These are phyloP conservation scores for Scarus forsteni DNA, from an alignment of 2,797 vertebrate genomes.

Conservation along the genomic window DNA sequence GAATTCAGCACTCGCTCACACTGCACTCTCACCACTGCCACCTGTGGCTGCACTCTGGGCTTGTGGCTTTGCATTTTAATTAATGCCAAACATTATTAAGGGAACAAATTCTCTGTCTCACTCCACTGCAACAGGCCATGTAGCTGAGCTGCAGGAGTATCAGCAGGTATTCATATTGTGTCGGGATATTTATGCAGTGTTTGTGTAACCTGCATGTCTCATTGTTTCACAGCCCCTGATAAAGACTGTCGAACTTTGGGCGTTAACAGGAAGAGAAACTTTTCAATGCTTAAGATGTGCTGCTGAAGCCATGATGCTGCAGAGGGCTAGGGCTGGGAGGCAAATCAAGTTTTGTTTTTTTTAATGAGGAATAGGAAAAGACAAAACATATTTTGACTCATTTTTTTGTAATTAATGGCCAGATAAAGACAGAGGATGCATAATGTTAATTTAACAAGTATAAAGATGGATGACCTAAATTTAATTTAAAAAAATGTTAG, in stretches of 20 bases:
- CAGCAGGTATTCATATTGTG: constrained; percentile 61
- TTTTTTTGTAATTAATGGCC: no score
- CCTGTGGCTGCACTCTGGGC: constrained; percentile 68
- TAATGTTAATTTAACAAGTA: no score
- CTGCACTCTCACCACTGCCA: constrained; percentile 40
- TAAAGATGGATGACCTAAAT: no score
- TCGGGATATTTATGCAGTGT: constrained; percentile 56
- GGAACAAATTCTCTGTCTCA: constrained; percentile 71
- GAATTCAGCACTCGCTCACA: constrained; percentile 39
- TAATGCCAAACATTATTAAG: constrained; percentile 75
- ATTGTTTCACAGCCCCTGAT: constrained; percentile 33
- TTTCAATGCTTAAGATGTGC: neutral
- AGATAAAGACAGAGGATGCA: no score
- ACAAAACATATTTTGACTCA: no score
- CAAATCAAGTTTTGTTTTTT: no score
- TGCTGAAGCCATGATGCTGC: neutral
- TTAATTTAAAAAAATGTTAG: no score
- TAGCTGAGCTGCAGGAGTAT: constrained; percentile 59
- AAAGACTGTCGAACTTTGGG: neutral
- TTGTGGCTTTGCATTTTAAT: constrained; percentile 72
- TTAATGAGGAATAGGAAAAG: no score
- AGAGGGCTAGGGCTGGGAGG: no score
- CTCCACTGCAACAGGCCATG: constrained; percentile 49
- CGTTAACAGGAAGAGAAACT: neutral
- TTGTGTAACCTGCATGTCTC: constrained; percentile 50